phyloP scores from a whole-genome alignment of 1,140 invertebrate species.

The Drosophila melanica region DNA sequence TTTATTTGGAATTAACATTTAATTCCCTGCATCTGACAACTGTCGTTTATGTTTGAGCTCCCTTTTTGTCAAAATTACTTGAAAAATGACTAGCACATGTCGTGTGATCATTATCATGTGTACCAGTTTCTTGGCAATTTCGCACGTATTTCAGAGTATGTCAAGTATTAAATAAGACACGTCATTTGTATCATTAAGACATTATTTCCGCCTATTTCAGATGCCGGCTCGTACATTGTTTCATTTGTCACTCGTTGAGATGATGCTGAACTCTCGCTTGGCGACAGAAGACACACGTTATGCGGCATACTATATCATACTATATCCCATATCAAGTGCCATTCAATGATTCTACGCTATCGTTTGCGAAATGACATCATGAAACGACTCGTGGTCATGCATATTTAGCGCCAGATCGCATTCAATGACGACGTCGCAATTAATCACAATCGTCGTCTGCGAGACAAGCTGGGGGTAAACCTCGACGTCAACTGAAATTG shows the following conservation, averaged over 20 bases:
- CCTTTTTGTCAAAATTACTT: background rate
- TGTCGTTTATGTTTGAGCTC: background rate
- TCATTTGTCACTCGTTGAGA: slow-evolving; percentile 60
- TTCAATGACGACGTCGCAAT: slow-evolving; percentile 74
- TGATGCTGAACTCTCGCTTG: slow-evolving; percentile 9
- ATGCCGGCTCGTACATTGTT: slow-evolving; percentile 38
- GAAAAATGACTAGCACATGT: slow-evolving; percentile 9
- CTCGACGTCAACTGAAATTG: slow-evolving; percentile 62
- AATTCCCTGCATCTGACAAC: background rate
- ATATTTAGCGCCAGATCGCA: slow-evolving; percentile 67
- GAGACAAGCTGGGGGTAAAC: slow-evolving; percentile 20
- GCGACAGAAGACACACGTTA: slow-evolving; percentile 26
- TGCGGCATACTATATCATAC: background rate
- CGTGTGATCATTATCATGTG: slow-evolving; percentile 6
- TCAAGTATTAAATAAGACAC: slow-evolving; percentile 60
- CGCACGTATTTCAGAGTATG: slow-evolving; percentile 60
- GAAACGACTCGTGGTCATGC: slow-evolving; percentile 48
- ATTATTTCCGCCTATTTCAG: slow-evolving; percentile 74
- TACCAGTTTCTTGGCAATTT: slow-evolving; percentile 23
- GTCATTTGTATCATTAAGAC: slow-evolving; percentile 78
- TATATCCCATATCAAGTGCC: slow-evolving; percentile 59
- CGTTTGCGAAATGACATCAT: slow-evolving; percentile 63
- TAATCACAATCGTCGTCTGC: slow-evolving; percentile 70
- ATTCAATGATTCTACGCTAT: slow-evolving; percentile 47
- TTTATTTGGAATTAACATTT: no score